Base-by-base conservation (phyloP, 1,140 invertebrate genomes). In the fruit fly (Drosophila melanogaster) region DNA sequence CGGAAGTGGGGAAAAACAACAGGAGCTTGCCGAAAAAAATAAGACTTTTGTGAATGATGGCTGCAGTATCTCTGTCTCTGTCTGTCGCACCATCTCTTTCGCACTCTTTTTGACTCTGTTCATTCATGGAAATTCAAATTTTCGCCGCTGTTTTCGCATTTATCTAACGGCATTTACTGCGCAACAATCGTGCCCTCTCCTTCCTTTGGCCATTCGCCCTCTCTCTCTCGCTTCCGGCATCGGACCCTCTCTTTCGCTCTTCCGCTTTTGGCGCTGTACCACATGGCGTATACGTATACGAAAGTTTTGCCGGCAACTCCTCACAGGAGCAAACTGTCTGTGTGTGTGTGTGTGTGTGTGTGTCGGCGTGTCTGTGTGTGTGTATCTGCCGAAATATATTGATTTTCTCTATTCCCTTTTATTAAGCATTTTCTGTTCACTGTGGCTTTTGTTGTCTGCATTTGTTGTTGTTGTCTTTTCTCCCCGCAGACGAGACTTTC, bases 311-410 rank as follows among this genome's bases (percentile, higher is more conserved):
- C 79, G 79, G 74, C 78, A 62, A 43, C 58, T 66, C 26, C 50
- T 33, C 44, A 43, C 64, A 75, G 77, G 33, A 83, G 78, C 58
- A 15, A 15, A 43, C 11, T 37, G 30, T 26, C 14, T 55, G 14
- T 26, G 40, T 59, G 40, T 56, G n/a, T 69, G 15, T 65, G 43
- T 59, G 12, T 65, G 69, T 81, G 67, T 80, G 44, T 73, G 79
- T 84, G 80, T 85, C 81, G 85, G 72, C 81, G 14, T 60, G 43
- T 59, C 12, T 69, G 69, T 81, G 67, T 80, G 67, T 80, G 54
- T 81, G 79, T 84, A 84, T 85, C 81, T 84, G 72, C 81, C 81
- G 62, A 85, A 85, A 86, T 85, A 54, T 85, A 86, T 85, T 54
- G 81, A 85, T 85, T 85, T 85, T 86, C 81, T 77, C 49, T 53